Evolutionary conservation across 2,888 invertebrate genomes (phyloP).

Genomic region (Drosophila heteroneura): DNA sequence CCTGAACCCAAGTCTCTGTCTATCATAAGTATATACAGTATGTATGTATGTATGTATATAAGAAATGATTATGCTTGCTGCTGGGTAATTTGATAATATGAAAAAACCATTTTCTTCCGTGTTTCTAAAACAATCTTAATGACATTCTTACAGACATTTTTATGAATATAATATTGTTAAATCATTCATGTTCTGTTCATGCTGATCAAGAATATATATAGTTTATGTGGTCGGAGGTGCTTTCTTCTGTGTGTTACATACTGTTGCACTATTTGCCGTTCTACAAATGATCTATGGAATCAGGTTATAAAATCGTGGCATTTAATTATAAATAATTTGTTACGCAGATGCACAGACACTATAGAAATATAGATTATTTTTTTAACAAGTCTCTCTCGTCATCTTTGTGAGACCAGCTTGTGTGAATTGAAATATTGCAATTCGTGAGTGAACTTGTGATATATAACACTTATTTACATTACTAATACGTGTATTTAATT

Average conservation of each 20-base stretch:
- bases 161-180: background rate
- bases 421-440: background rate
- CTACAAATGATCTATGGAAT: background rate
- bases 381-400: background rate
- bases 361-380: background rate
- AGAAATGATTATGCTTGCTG: background rate
- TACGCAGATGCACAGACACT: background rate
- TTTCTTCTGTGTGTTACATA: background rate
- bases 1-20: background rate
- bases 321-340: slow-evolving; percentile 3
- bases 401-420: too few relatives aligned
- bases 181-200: background rate
- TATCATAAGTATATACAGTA: background rate
- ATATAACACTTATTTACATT: background rate
- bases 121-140: background rate
- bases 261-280: background rate
- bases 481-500: background rate
- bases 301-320: background rate
- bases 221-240: background rate
- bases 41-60: background rate
- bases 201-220: background rate
- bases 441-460: background rate
- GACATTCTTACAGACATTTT: background rate
- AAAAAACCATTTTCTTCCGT: background rate
- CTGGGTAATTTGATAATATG: background rate